A percentile compares a stretch with the other conserved stretches of the same genome.
phyloP scores from a whole-genome alignment of 2,113 vertebrate genomes.

The Gadus macrocephalus region DNA sequence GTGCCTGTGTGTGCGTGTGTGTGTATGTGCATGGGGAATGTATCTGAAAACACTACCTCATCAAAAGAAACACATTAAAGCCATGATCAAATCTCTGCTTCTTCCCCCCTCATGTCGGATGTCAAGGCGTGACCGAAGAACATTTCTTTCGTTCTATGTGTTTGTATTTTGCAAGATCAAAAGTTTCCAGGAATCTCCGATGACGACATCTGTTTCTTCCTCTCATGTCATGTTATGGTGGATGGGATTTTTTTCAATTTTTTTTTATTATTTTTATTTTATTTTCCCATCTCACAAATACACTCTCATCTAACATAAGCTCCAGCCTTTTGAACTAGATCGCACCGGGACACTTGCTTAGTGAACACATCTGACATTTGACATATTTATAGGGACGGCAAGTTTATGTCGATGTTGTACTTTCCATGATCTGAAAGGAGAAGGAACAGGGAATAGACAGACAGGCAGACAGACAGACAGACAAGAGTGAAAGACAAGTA shows the following conservation, averaged over 20 bases:
- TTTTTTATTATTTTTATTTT: no score
- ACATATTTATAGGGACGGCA: slow-evolving; percentile 29
- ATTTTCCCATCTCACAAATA: no score
- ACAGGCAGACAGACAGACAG: slow-evolving; percentile 10
- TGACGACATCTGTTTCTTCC: slow-evolving; percentile 26
- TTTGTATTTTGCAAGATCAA: slow-evolving; percentile 29
- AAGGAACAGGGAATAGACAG: neutral
- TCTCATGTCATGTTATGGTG: slow-evolving; percentile 12
- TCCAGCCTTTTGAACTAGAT: slow-evolving; percentile 17
- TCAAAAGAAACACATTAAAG: slow-evolving; percentile 45
- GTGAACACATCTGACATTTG: slow-evolving; percentile 36
- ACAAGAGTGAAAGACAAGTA: slow-evolving; percentile 1
- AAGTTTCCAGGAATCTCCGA: slow-evolving; percentile 33
- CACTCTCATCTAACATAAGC: neutral
- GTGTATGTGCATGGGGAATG: slow-evolving; percentile 35
- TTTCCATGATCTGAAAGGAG: slow-evolving; percentile 32
- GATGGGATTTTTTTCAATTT: neutral
- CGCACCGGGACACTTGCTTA: slow-evolving; percentile 8
- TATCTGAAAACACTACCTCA: slow-evolving; percentile 30
- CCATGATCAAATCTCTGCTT: slow-evolving; percentile 44
- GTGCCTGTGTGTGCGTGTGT: slow-evolving; percentile 16
- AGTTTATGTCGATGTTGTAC: slow-evolving; percentile 51
- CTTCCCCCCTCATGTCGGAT: slow-evolving; percentile 7
- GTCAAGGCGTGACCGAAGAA: no score
- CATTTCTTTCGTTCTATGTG: neutral